A percentile compares a stretch with the other conserved stretches of the same genome.
These are phyloP conservation scores for Cichlasoma orientale DNA, from an alignment of 2,797 vertebrate genomes.

Conservation along the genomic window DNA sequence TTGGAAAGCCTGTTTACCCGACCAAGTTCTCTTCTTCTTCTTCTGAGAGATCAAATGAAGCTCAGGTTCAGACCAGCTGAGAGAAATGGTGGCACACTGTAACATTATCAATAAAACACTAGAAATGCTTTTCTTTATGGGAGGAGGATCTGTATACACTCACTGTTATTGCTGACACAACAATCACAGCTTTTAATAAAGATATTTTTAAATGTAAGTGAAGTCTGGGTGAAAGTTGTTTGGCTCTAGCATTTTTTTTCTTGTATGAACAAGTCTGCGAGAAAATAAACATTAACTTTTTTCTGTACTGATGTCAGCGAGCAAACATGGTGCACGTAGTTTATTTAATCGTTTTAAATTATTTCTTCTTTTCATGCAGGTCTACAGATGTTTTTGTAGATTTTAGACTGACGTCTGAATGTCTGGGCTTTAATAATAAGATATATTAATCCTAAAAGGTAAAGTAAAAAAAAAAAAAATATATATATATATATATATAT, in stretches of 20 bases:
- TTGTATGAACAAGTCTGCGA: not conserved
- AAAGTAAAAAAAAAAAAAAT: not conserved
- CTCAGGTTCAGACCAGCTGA: not conserved
- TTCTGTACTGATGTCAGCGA: not conserved
- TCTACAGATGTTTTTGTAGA: too few species aligned
- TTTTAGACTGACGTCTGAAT: not conserved
- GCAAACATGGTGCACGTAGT: not conserved
- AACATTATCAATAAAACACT: conserved; percentile 11
- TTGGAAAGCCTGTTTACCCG: not conserved
- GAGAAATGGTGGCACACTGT: not conserved
- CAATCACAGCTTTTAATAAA: conserved; percentile 38
- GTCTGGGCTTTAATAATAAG: not conserved
- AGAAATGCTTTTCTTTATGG: not conserved
- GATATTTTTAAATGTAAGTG: conserved; percentile 27
- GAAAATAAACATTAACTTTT: not conserved
- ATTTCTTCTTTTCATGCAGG: not conserved
- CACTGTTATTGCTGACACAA: conserved; percentile 20
- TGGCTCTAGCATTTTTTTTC: not conserved
- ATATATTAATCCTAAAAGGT: not conserved
- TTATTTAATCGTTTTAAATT: not conserved
- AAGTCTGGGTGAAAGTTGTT: not conserved
- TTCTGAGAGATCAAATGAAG: not conserved
- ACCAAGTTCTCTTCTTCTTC: not conserved
- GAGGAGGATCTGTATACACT: not conserved
- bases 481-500: too few species aligned